Evolutionary conservation across 2,888 invertebrate genomes (phyloP), one percentile per base, ranked within the genome.

Genomic region (Eilema caniola): DNA sequence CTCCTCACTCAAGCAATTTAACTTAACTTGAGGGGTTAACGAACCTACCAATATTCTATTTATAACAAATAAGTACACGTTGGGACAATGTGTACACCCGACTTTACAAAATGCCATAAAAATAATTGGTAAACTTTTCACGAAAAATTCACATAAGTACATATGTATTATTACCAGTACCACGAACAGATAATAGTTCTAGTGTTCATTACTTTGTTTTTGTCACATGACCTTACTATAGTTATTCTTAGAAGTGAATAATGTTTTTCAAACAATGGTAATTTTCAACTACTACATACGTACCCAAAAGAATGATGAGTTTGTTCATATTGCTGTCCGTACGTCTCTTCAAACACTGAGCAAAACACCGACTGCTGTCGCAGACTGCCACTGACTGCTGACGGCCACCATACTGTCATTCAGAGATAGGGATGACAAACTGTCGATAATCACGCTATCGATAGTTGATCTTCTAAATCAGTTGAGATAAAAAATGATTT

Each of bases 251-350:
- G 63, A 64, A 64, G 28, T 28, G 28, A 64, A 10, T 28, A 12
- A 64, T 64, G 24, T 62, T 41, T n/a, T 47, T 28, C 16, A 28
- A 47, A 64, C 25, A 64, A 53, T 64, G 47, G 28, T 47, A 28
- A 4, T 1, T 7, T n/a, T n/a, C n/a, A n/a, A 10, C 28, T 1
- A 12, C 5, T 23, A 24, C 20, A 25, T 28, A 65, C 64, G n/a
- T 53, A 65, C 64, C 64, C n/a, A 53, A 53, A n/a, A 56, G 2
- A 1, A 31, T 31, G n/a, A 65, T n/a, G 8, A 23, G 47, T 23
- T 65, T 65, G 23, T 65, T 16, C 64, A 65, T 65, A 25, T 53
- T 65, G 47, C 14, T 53, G 31, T 53, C 28, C 31, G 14, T 16
- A 65, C 28, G 64, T 53, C 53, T n/a, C 53, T 31, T 28, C 53